Evolutionary conservation across 2,888 invertebrate species (phyloP).

Genomic region (Spisula subtruncata): DNA sequence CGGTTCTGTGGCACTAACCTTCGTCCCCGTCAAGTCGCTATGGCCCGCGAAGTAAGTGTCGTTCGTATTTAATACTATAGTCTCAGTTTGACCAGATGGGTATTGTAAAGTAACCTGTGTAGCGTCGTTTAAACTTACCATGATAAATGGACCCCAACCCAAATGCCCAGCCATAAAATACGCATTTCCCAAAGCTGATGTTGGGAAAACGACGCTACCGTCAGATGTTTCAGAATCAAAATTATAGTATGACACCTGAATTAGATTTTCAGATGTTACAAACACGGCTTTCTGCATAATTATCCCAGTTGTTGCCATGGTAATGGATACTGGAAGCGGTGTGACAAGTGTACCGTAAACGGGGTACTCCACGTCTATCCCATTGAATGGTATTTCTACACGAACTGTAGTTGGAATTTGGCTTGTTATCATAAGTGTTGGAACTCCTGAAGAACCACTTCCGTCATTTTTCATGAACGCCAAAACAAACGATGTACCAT

Average conservation of each 20-base stretch:
- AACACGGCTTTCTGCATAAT: neutral
- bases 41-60: neutral
- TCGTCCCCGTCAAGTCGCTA: constrained; percentile 26
- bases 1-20: neutral
- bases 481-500: constrained; percentile 21
- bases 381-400: constrained; percentile 9
- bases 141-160: neutral
- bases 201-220: constrained; percentile 13
- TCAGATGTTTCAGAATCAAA: neutral
- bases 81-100: neutral
- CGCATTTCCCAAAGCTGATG: neutral
- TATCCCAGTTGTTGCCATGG: neutral
- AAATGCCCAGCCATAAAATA: constrained; percentile 18
- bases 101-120: constrained; percentile 17
- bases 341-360: neutral
- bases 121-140: neutral
- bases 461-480: constrained; percentile 28
- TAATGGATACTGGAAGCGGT: neutral
- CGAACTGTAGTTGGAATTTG: neutral
- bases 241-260: neutral
- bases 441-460: neutral
- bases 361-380: neutral
- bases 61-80: constrained; percentile 7
- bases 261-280: constrained; percentile 16
- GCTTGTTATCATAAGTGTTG: neutral